A percentile compares a stretch with the other conserved stretches of the same genome.
Evolutionary conservation across 2,113 vertebrate genomes (phyloP).

Genomic region (Suricata suricatta): DNA sequence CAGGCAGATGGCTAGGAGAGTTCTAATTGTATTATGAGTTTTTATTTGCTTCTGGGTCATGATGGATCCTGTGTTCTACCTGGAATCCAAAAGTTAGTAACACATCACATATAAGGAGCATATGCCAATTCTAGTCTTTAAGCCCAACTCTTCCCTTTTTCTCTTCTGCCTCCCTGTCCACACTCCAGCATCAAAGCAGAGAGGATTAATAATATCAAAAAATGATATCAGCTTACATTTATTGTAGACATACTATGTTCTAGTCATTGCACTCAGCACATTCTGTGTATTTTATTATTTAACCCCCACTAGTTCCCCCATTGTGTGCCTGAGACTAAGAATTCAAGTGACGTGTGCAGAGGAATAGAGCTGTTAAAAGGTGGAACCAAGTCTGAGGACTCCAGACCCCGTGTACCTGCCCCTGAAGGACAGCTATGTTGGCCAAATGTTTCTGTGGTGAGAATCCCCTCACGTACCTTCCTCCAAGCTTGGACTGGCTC

Average conservation of each 20-base stretch:
- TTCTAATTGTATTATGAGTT: background rate
- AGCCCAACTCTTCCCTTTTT: background rate
- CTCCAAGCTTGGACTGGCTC: background rate
- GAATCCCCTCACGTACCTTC: background rate
- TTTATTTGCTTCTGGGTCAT: background rate
- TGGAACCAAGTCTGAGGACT: background rate
- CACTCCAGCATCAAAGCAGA: background rate
- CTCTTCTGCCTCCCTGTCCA: background rate
- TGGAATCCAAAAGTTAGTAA: constrained; percentile 3
- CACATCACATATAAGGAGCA: background rate
- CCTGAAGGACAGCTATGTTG: background rate
- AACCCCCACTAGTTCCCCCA: background rate
- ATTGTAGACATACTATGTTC: background rate
- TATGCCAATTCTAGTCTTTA: background rate
- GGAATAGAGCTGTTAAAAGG: background rate
- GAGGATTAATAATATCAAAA: background rate
- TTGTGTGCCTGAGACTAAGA: background rate
- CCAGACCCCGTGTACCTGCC: background rate
- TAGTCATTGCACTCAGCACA: background rate
- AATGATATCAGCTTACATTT: background rate
- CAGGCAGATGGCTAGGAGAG: background rate
- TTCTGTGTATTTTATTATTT: background rate
- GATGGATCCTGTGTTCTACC: background rate
- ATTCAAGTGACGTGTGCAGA: background rate
- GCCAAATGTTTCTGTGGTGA: background rate